Evolutionary conservation across 2,113 vertebrate species (phyloP), one percentile per base, ranked within the genome.

Genomic region (Hypomesus transpacificus): DNA sequence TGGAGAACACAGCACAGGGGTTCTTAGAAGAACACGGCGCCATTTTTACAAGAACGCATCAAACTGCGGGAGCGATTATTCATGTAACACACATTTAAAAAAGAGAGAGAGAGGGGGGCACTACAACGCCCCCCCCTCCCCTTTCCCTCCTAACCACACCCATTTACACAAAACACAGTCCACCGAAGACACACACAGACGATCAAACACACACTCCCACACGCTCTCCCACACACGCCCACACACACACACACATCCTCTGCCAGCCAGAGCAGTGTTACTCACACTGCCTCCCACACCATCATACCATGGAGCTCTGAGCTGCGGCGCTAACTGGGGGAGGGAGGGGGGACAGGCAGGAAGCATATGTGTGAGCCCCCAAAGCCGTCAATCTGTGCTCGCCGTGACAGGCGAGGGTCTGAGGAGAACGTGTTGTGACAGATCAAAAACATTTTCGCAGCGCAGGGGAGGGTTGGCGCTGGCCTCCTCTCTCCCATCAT

Each of bases 381-480:
- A 31, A 31, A 28, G 69, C 69, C 58, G 77, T 68, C 73, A 56
- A 53, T 80, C 68, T 64, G n/a, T 20, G 18, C 16, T 8, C 52
- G 56, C 56, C 56, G 34, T 83, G 82, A 85, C 81, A 80, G 69
- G 74, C 78, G 66, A 3, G 2, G 31, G 14, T 31, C 71, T 82
- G 84, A 80, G 84, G 75, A 69, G 74, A 85, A 84, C 76, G 71
- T 84, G 86, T 79, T 84, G 75, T 86, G 85, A 84, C 86, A 85
- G 76, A 87, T 86, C 83, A 80, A 82, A 84, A 83, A 82, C 31
- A 4, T 31, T 80, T 82, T 75, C 82, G 80, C 70, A 74, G 68
- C 63, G 66, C 76, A 75, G 75, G 68, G 31, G 21, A 63, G 16
- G 60, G 68, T 63, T 52, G 80, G 76, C 76, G 73, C 74, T 31